Evolutionary conservation across 2,888 invertebrate genomes (phyloP), one percentile per base, ranked within the genome.

Genomic region (Hypomecis punctinalis): DNA sequence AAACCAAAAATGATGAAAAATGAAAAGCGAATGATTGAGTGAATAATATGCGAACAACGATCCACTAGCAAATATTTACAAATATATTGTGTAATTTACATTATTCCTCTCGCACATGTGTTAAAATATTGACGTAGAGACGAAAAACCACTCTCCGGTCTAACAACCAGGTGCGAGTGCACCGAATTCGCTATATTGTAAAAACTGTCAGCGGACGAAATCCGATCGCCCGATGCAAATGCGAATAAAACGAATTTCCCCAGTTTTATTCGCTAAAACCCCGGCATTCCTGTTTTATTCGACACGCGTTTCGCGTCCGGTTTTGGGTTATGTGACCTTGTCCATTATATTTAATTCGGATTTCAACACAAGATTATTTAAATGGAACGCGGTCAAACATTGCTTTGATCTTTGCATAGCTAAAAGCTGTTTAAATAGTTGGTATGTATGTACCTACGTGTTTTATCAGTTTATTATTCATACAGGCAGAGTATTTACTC

Each of bases 191-290:
- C 62, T 76, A 73, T 79, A 77, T 77, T 77, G 77, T 77, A 73
- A 76, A 80, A 78, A 70, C 68, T 69, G 72, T 67, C 71, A 69
- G 70, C 65, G 70, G 67, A 64, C 75, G 76, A 76, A 79, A 81
- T 79, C 80, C 79, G 76, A 81, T 81, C 74, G 75, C 75, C 71
- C 73, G 72, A 67, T 66, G 71, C 71, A 77, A 72, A 76, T 69
- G 72, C 67, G 75, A 78, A 78, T 72, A 77, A 69, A 69, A 66
- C 52, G 63, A 57, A 61, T 57, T 68, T 68, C 54, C 63, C 69
- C 69, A 71, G 71, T 75, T 79, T 75, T 76, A 70, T 75, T 70
- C 71, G 64, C 71, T 53, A 75, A 74, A 74, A 76, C 71, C 71
- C 66, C 63, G 48, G 13, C 47, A 54, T 58, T 72, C 72, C 68